Conservation (phyloP, 2,888 invertebrate species). For the Ophion slaviceki region DNA sequence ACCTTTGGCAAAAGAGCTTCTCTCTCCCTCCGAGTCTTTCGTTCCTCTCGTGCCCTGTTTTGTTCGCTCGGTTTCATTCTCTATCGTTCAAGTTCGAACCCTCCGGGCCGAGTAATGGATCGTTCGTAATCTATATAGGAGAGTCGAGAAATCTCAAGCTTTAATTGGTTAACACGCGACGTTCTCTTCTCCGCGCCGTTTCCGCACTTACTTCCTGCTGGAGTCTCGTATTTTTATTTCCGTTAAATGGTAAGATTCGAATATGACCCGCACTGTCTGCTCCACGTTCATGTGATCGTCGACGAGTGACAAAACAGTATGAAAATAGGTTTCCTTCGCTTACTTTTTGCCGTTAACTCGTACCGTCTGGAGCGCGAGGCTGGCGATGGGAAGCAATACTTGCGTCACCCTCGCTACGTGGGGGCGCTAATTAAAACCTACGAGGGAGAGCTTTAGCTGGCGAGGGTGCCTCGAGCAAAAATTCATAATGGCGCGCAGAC, state of each 20-base stretch:
- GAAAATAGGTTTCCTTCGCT: not conserved
- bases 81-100: conserved; percentile 21
- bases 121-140: conserved; percentile 47
- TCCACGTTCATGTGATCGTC: not conserved
- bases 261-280: not conserved
- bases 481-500: conserved; percentile 32
- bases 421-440: conserved; percentile 39
- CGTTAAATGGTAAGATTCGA: conserved; percentile 31
- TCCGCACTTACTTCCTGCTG: conserved; percentile 19
- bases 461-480: conserved; percentile 16
- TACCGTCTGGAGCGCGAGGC: not conserved
- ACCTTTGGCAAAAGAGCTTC: conserved; percentile 54
- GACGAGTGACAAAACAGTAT: not conserved
- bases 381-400: not conserved
- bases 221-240: conserved; percentile 23
- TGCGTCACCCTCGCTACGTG: not conserved
- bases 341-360: not conserved
- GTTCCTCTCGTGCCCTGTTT: conserved; percentile 38
- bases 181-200: conserved; percentile 33
- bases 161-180: conserved; percentile 54
- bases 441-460: not conserved
- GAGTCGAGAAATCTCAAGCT: conserved; percentile 32
- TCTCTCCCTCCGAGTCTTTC: no score
- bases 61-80: conserved; percentile 52
- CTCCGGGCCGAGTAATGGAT: conserved; percentile 61